Conservation (phyloP, 1,140 invertebrate species). For the Rhyacophila brunnea region DNA sequence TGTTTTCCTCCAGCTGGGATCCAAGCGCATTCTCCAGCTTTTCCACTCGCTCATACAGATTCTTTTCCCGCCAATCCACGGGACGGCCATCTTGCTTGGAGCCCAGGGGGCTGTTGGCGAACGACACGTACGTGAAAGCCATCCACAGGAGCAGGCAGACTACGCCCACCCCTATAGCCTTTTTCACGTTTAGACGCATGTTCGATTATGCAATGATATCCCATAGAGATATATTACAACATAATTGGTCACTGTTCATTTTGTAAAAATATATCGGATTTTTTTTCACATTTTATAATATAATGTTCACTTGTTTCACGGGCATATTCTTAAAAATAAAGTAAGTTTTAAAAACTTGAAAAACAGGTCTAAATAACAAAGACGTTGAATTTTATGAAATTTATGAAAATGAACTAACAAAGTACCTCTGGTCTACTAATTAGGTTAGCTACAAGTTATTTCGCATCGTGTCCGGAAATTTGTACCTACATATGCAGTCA, state of each 20-base stretch:
- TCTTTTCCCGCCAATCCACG: constrained; percentile 5
- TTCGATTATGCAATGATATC: constrained; percentile 1
- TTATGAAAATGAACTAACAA: too few species aligned
- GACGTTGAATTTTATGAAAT: background rate
- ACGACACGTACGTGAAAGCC: constrained; percentile 24
- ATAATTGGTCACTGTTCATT: background rate
- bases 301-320: background rate
- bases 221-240: background rate
- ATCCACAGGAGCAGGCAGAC: constrained; percentile 29
- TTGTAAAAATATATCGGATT: background rate
- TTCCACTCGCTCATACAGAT: constrained; percentile 40
- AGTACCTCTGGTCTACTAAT: too few species aligned
- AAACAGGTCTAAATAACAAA: background rate
- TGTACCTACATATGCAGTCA: too few species aligned
- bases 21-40: constrained; percentile 41
- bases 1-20: constrained; percentile 41
- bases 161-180: constrained; percentile 15
- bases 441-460: too few species aligned
- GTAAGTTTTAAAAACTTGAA: background rate
- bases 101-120: constrained; percentile 21
- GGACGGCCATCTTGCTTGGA: constrained; percentile 1
- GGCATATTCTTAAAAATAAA: background rate
- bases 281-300: background rate
- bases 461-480: too few species aligned
- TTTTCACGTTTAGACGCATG: constrained; percentile 33